phyloP scores from a whole-genome alignment of 2,797 vertebrate genomes.

The Poeciliopsis presidionis region DNA sequence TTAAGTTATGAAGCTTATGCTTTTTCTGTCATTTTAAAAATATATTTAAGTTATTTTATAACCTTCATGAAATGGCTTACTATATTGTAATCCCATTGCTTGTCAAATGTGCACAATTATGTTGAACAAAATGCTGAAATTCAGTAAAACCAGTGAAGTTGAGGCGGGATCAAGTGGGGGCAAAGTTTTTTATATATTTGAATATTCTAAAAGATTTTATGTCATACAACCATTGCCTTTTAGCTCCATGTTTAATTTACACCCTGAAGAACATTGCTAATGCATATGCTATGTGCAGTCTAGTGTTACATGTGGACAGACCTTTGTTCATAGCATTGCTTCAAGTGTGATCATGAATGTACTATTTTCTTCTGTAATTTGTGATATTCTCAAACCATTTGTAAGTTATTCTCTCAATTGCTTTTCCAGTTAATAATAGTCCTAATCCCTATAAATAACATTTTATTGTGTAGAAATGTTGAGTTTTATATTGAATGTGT shows the following conservation, averaged over 20 bases:
- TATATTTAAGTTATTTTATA: neutral
- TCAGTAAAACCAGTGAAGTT: neutral
- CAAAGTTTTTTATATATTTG: neutral
- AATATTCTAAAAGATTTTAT: neutral
- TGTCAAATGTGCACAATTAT: neutral
- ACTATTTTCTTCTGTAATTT: too few relatives aligned
- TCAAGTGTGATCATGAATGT: neutral
- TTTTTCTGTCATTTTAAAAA: neutral
- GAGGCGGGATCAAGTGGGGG: too few relatives aligned
- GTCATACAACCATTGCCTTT: neutral
- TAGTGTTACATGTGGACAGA: neutral
- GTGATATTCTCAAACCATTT: too few relatives aligned
- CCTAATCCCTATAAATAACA: neutral
- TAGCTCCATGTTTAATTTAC: neutral
- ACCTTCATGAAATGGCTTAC: neutral
- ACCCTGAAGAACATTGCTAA: neutral
- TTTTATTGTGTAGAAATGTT: neutral
- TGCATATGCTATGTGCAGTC: neutral
- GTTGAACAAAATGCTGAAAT: neutral
- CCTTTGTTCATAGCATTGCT: neutral
- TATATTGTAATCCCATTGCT: neutral
- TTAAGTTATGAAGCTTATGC: neutral
- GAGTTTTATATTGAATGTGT: neutral
- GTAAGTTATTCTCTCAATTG: neutral
- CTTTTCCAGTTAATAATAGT: neutral